These are phyloP conservation scores for Vanessa atalanta DNA, from an alignment of 1,140 invertebrate genomes.

Conservation along the genomic window DNA sequence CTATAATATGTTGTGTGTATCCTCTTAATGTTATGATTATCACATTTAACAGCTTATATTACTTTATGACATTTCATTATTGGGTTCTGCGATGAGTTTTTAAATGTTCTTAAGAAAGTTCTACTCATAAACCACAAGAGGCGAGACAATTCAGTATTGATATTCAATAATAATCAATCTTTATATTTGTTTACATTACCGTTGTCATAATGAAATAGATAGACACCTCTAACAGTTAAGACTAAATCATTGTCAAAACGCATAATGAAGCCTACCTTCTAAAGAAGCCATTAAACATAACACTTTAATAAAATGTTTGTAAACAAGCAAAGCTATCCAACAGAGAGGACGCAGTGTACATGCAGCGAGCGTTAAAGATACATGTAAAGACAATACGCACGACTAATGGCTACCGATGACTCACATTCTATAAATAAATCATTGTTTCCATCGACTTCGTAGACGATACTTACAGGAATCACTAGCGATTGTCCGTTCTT, in stretches of 20 bases:
- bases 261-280: slow-evolving; percentile 51
- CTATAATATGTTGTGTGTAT: no score
- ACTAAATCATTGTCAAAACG: slow-evolving; percentile 61
- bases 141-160: no score
- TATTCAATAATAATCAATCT: no score
- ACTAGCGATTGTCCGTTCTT: slow-evolving; percentile 64
- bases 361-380: slow-evolving; percentile 46
- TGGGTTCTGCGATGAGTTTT: no score
- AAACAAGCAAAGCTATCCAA: slow-evolving; percentile 75
- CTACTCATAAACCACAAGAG: no score
- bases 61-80: no score
- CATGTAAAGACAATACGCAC: slow-evolving; percentile 63
- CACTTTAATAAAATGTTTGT: slow-evolving; percentile 79
- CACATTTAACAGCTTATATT: no score
- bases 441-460: slow-evolving; percentile 55
- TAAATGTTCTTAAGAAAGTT: no score
- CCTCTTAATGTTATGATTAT: no score
- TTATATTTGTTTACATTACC: background rate
- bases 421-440: slow-evolving; percentile 75
- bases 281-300: slow-evolving; percentile 76
- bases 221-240: slow-evolving; percentile 9
- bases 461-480: slow-evolving; percentile 67
- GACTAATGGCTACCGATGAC: slow-evolving; percentile 73
- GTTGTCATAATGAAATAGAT: background rate
- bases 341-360: slow-evolving; percentile 54